phyloP scores from a whole-genome alignment of 2,888 invertebrate genomes.

The Atrina japonica region DNA sequence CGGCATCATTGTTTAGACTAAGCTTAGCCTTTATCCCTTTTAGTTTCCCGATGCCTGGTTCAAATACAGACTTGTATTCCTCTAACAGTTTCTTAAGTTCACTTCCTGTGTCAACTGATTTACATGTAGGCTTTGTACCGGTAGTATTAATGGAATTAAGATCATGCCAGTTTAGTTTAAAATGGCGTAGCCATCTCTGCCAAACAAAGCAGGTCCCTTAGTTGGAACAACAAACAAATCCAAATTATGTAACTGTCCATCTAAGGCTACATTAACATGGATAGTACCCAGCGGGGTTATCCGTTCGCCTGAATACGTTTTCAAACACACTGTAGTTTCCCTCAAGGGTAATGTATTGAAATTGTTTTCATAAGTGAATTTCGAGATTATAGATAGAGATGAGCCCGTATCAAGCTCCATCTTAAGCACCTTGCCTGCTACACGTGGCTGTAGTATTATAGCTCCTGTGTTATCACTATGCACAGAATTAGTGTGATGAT shows the following conservation, averaged over 20 bases:
- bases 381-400: too few relatives aligned
- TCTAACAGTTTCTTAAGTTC: neutral
- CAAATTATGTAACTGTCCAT: neutral
- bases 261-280: neutral
- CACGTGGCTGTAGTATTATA: too few relatives aligned
- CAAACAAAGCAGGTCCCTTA: slow-evolving; percentile 3
- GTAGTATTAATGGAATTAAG: neutral
- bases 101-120: neutral
- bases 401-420: too few relatives aligned
- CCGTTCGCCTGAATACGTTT: neutral
- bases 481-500: too few relatives aligned
- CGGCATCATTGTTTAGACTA: too few relatives aligned
- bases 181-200: slow-evolving; percentile 8
- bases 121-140: neutral
- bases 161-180: slow-evolving; percentile 2
- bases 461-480: too few relatives aligned
- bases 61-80: neutral
- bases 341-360: too few relatives aligned
- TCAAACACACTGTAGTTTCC: too few relatives aligned
- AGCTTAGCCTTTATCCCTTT: too few relatives aligned
- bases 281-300: neutral
- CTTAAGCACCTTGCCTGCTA: too few relatives aligned
- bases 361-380: too few relatives aligned
- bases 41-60: too few relatives aligned
- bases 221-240: slow-evolving; percentile 2